Evolutionary conservation across 2,888 invertebrate species (phyloP).

Genomic region (Platycnemis pennipes): DNA sequence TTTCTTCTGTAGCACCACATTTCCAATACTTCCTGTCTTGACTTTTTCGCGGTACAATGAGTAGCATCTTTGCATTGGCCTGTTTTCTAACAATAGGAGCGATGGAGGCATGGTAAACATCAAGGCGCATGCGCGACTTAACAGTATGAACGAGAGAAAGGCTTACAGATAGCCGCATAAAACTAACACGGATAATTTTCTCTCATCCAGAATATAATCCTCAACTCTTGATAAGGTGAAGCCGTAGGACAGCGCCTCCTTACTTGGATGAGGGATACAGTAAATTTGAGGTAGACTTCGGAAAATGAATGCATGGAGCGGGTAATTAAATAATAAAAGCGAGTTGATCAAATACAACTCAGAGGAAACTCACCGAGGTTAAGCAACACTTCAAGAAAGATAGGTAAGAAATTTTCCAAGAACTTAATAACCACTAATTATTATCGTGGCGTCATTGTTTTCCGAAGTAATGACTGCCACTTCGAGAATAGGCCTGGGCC

Average conservation of each 20-base stretch:
- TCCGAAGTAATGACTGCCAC: not conserved
- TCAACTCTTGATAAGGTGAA: not conserved
- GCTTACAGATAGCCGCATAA: not conserved
- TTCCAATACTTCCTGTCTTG: too few relatives aligned
- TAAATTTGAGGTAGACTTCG: not conserved
- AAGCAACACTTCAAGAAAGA: not conserved
- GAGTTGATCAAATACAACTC: not conserved
- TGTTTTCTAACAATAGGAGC: too few relatives aligned
- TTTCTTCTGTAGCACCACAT: too few relatives aligned
- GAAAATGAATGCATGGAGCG: not conserved
- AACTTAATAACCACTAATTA: not conserved
- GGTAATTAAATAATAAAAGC: not conserved
- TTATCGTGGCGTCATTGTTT: not conserved
- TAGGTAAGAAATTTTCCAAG: not conserved
- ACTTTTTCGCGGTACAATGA: too few relatives aligned
- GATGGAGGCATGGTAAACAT: too few relatives aligned
- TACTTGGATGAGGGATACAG: too few relatives aligned
- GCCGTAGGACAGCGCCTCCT: not conserved
- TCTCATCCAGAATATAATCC: not conserved
- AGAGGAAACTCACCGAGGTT: not conserved
- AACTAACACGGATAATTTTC: not conserved
- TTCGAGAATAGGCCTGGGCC: not conserved
- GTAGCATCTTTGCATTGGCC: too few relatives aligned
- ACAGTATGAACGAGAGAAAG: not conserved
- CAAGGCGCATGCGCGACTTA: too few relatives aligned